A percentile compares a stretch with the other conserved stretches of the same genome.
Conservation (phyloP, 1,140 invertebrate genomes). For the Sinonovacula constricta region DNA sequence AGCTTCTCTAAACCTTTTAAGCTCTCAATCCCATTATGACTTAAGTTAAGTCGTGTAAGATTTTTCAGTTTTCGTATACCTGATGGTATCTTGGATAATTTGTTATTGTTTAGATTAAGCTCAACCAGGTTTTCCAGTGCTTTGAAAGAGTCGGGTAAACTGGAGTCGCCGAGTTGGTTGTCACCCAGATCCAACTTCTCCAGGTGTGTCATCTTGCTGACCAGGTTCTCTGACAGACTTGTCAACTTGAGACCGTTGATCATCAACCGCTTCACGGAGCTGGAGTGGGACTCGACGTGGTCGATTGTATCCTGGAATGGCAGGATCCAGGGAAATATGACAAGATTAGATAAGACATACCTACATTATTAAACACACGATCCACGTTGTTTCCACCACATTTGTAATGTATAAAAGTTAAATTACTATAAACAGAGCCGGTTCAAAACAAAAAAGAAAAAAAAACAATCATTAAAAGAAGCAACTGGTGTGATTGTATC, state of each 20-base stretch:
- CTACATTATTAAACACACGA: no score
- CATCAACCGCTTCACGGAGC: conserved; percentile 63
- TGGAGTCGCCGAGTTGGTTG: conserved; percentile 67
- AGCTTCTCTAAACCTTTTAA: conserved; percentile 70
- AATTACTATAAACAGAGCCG: no score
- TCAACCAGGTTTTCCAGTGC: conserved; percentile 68
- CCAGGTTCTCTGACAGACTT: conserved; percentile 61
- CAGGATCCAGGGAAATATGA: no score
- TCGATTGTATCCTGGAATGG: conserved; percentile 69
- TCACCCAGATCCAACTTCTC: conserved; percentile 72
- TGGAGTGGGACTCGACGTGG: conserved; percentile 63
- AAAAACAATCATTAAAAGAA: no score
- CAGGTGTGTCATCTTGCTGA: conserved; percentile 61
- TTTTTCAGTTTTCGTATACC: conserved; percentile 63
- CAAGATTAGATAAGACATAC: no score
- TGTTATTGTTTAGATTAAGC: conserved; percentile 68
- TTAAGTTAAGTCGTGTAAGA: conserved; percentile 67
- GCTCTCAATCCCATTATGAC: conserved; percentile 67
- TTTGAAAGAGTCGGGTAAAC: conserved; percentile 68
- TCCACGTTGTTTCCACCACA: no score
- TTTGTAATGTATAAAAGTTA: no score
- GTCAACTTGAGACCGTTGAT: conserved; percentile 61
- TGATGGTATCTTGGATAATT: conserved; percentile 66
- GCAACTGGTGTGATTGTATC: no score
- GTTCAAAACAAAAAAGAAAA: no score